Evolutionary conservation across 2,113 vertebrate species (phyloP), one percentile per base, ranked within the genome.

Genomic region (Silurus glanis): DNA sequence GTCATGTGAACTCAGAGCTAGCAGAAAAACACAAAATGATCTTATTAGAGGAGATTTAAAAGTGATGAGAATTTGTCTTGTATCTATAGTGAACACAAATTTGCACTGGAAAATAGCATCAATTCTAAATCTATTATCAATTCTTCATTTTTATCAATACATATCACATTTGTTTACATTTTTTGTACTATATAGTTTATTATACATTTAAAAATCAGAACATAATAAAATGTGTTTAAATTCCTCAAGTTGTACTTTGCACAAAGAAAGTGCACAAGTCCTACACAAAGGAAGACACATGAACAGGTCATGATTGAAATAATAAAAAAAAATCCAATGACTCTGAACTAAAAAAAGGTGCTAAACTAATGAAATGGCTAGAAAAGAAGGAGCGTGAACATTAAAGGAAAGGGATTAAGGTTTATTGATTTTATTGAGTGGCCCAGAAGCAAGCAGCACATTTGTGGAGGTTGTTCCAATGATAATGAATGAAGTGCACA

Each of bases 391-490:
- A 82, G 37, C 86, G 89, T 86, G 90, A 87, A 53, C 45, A 56
- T 89, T 49, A 78, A 76, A 86, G 49, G n/a, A 61, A 71, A 74
- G 81, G 67, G 67, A 81, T 59, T 59, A 53, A n/a, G 37, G 10
- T 64, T 82, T 51, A 67, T 9, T 67, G 55, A 61, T 80, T 83
- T 85, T 88, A 72, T 84, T 66, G 47, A 72, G 12, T 83, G 45
- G 66, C 74, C 58, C 45, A 58, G 47, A 13, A 67, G 71, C 64
- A 62, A 49, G 85, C 74, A 79, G 85, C 87, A 85, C 88, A 88
- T 92, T 91, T 90, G 80, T 89, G 88, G 86, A 90, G 84, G 79
- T 89, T 58, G 25, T 28, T 19, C 5, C 67, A 90, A 92, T 91
- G 88, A 84, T 89, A 90, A 92, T 88, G 81, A 85, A 87, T 82